Evolutionary conservation across 2,113 vertebrate species (phyloP), one percentile per base, ranked within the genome.

Genomic region (Nanorana parkeri): DNA sequence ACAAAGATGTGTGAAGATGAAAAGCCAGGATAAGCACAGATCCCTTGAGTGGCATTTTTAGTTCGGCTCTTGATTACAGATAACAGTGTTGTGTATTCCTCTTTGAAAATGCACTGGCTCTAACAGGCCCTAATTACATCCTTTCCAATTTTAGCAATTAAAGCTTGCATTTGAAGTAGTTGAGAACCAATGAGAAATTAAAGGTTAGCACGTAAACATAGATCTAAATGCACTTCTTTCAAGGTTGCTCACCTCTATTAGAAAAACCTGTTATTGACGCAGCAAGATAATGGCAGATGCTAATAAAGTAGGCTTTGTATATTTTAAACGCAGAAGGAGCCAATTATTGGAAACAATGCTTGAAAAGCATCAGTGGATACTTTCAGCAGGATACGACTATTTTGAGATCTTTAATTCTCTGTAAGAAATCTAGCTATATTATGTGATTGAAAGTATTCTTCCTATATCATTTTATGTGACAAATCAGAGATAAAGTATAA

Each of bases 51-150:
- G 85, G 84, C 10, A 87, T 89, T 91, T 87, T 90, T 85, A 88
- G 77, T 88, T 88, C 88, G 85, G 87, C 80, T 68, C 84, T 89
- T 90, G 88, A 88, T 89, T 90, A 89, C 82, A 88, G 90, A 89
- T 87, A 91, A 86, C 83, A 89, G 86, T 90, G 89, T 91, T 90
- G 66, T 88, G 77, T 80, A 80, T 87, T 84, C 79, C 83, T 77
- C 15, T 83, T 84, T 29, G 56, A 87, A 64, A 83, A 87, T 89
- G 73, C 85, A 51, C 60, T 68, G 84, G 85, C 84, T 84, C 85
- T 32, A 88, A 86, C 80, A 80, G 84, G 81, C 61, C 86, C 85
- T 90, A 89, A 90, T 90, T 90, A 89, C 87, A 88, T 84, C 76
- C 80, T 55, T 88, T 88, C 89, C 77, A 85, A 80, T 80, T 77